Evolutionary conservation across 2,888 invertebrate species (phyloP), one percentile per base, ranked within the genome.

Genomic region (Cacoxenus indagator): DNA sequence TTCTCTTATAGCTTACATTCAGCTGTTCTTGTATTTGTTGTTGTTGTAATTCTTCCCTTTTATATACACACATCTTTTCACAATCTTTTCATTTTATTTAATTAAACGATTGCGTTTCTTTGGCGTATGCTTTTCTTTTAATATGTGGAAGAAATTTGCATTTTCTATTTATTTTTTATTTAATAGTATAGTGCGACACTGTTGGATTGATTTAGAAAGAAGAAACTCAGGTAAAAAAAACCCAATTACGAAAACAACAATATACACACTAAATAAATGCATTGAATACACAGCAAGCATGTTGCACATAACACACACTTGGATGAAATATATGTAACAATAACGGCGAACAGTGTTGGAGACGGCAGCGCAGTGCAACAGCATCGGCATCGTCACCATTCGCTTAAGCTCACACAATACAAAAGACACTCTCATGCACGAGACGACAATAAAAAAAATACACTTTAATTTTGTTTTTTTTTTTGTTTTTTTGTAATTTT

Each of bases 191-290:
- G 74, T 67, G 64, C 8, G 4, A 57, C 55, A 57, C 55, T 61
- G 14, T 61, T 61, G 37, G 43, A 24, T 43, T 4, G 29, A 37
- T 29, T 59, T 31, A 6, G 75, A 69, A 70, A 71, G 76, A 78
- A 76, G 76, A 77, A 75, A 79, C 75, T 75, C 75, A 81, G 77
- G 70, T 81, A 81, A 81, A 75, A 75, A 48, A n/a, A n/a, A n/a
- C n/a, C n/a, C 78, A 78, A 80, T 80, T 81, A 78, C 73, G 75
- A 78, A 81, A 81, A 75, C 73, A 72, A 72, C 78, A 78, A 75
- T 11, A 17, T 17, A 8, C 73, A 77, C 69, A n/a, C 78, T 73
- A 65, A 68, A 62, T 64, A 48, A 67, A 55, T 46, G 27, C 26
- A 64, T 14, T 46, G 8, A 14, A 46, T 46, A 14, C n/a, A 46